Base-by-base conservation (phyloP, 1,140 invertebrate species). In the Drosophila cardini region DNA sequence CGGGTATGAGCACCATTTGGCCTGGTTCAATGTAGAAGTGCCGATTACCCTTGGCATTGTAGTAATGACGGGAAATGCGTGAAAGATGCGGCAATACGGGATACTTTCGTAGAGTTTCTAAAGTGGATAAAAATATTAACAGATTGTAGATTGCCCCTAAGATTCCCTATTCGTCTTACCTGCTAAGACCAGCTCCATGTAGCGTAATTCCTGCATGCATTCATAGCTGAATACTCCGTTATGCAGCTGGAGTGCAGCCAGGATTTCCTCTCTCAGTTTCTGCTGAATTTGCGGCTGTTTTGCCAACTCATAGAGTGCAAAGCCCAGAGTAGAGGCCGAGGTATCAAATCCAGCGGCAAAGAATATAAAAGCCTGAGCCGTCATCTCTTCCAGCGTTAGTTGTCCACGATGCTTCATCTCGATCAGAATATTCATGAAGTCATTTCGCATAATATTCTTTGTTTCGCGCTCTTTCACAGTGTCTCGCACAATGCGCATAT, bases 281-380 rank as follows among this genome's bases (percentile, higher is more conserved):
- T 94, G 91, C 76, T 96, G 95, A 4, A 95, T 75, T 1, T 94
- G 93, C 30, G 93, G 94, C 83, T 96, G 91, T 7, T 92, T 76
- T 0, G 95, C 94, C 53, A 96, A 80, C 69, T 94, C 93, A 76
- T 94, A 94, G 0, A 94, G 69, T 0, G 92, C 81, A 67, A 93
- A 94, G 1, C 91, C 77, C 48, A 95, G 82, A 0, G 93, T 93
- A 1, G 93, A 93, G 7, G 95, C 93, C 2, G 95, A 93, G 0
- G 95, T 95, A 52, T 96, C 95, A 77, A 94, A 95, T 21, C 95
- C 95, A 21, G 94, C 95, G 7, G 94, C 62, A 76, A 95, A 93
- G 57, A 93, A 93, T 2, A 90, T 52, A 13, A 92, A 93, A 0
- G 90, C 90, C 6, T 93, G 92, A 2, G 91, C 76, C 0, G 82